Base-by-base conservation (phyloP, 2,888 invertebrate species). In the Philereme transversata region DNA sequence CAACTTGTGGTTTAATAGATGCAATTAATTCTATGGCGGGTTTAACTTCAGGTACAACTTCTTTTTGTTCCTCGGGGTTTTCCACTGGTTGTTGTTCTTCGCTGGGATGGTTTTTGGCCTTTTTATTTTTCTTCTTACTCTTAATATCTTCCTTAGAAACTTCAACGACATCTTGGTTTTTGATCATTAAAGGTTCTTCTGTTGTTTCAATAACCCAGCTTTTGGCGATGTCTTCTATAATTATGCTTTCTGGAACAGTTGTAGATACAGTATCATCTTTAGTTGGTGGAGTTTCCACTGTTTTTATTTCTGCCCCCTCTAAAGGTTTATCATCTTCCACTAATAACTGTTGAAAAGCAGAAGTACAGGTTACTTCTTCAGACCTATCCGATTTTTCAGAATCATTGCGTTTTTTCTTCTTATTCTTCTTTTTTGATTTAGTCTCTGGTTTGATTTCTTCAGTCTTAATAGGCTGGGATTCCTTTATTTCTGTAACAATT, bases 371-470 rank as follows among this genome's bases (percentile, higher is more conserved):
- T 6, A 76, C 57, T 48, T 83, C 87, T 43, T 85, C 86, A 10
- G 68, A 65, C 64, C 82, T 84, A 5, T 88, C 89, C 9, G 86
- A 86, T 65, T 70, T 84, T 65, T 90, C 89, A 5, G 87, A 87
- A 68, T 90, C 90, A 67, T 69, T 78, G 0, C 81, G 78, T 64
- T 87, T 88, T 63, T 90, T 90, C 65, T 89, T 90, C 61, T 90
- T 90, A 61, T 86, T 89, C 67, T 90, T 90, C 73, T 90, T 90
- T 68, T 83, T 84, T 34, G 59, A 49, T 56, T 77, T 86, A 3
- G 22, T 49, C 56, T 87, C 85, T 62, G 68, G 73, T 51, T 82
- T 79, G n/a, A 41, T 9, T 22, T 53, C 47, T 10, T 74, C 68
- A 49, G 47, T 41, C 38, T 60, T 65, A 5, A 57, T 11, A 8